These are phyloP conservation scores for Cactoblastis cactorum DNA, from an alignment of 2,888 invertebrate genomes.

Conservation along the genomic window DNA sequence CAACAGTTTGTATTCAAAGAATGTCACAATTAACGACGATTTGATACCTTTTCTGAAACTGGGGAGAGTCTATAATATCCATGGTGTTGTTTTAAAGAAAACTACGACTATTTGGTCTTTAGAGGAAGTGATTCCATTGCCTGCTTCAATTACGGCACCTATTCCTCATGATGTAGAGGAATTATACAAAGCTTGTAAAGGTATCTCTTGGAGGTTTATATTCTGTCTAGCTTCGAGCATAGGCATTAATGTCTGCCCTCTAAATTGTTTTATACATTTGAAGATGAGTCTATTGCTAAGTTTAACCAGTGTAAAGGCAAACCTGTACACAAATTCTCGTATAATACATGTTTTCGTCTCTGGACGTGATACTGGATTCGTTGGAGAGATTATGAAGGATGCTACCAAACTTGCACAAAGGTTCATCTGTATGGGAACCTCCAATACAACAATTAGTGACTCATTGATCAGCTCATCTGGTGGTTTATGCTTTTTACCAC, in stretches of 20 bases:
- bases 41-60: slow-evolving; percentile 46
- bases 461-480: slow-evolving; percentile 51
- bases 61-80: slow-evolving; percentile 45
- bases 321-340: slow-evolving; percentile 37
- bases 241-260: slow-evolving; percentile 54
- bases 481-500: slow-evolving; percentile 55
- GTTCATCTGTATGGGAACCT: slow-evolving; percentile 41
- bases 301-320: slow-evolving; percentile 58
- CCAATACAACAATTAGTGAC: slow-evolving; percentile 39
- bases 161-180: slow-evolving; percentile 47
- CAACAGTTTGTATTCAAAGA: slow-evolving; percentile 35
- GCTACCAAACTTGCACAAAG: slow-evolving; percentile 52
- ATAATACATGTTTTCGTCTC: slow-evolving; percentile 58
- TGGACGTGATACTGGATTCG: slow-evolving; percentile 54
- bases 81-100: slow-evolving; percentile 47
- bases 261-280: slow-evolving; percentile 63
- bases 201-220: slow-evolving; percentile 62
- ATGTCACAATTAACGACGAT: slow-evolving; percentile 51
- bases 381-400: slow-evolving; percentile 51
- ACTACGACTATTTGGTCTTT: slow-evolving; percentile 46
- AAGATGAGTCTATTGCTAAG: slow-evolving; percentile 63
- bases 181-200: slow-evolving; percentile 45
- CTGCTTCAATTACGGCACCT: slow-evolving; percentile 41
- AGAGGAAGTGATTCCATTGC: slow-evolving; percentile 38
- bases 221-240: slow-evolving; percentile 64